A percentile compares a stretch with the other conserved stretches of the same genome.
Evolutionary conservation across 2,888 invertebrate genomes (phyloP).

Genomic region (Pachydiplax longipennis): DNA sequence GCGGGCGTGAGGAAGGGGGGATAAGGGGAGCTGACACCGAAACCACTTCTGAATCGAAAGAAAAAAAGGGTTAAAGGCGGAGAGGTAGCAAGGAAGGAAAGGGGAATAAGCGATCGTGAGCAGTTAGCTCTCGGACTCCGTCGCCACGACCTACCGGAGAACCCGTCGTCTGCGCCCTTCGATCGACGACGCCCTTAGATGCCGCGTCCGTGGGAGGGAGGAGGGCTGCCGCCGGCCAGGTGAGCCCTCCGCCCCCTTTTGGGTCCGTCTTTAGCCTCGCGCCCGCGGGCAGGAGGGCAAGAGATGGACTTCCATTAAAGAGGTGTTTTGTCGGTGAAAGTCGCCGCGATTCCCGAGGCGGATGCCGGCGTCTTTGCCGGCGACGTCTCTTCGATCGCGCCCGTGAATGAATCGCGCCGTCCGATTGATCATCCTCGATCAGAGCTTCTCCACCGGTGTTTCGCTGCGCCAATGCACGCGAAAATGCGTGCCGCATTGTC

Average conservation of each 20-base stretch:
- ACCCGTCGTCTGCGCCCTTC: constrained; percentile 35
- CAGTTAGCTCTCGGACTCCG: constrained; percentile 17
- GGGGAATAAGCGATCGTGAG: not conserved
- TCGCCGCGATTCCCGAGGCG: too few species aligned
- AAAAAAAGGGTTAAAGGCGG: constrained; percentile 39
- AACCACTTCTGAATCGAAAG: constrained; percentile 26
- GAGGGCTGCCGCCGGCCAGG: constrained; percentile 36
- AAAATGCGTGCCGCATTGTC: too few species aligned
- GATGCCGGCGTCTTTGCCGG: too few species aligned
- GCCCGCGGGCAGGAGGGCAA: not conserved
- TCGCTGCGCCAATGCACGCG: too few species aligned
- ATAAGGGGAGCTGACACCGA: constrained; percentile 10
- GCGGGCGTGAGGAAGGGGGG: constrained; percentile 14
- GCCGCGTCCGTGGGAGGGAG: constrained; percentile 41
- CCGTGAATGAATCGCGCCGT: not conserved
- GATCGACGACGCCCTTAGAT: constrained; percentile 44
- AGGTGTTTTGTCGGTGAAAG: not conserved
- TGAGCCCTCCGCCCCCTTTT: constrained; percentile 9
- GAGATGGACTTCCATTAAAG: not conserved
- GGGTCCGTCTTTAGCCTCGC: not conserved
- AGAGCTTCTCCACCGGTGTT: too few species aligned
- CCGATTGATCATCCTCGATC: not conserved
- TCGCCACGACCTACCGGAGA: constrained; percentile 18
- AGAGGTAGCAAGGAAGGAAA: constrained; percentile 15
- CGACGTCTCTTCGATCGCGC: too few species aligned